Evolutionary conservation across 2,888 invertebrate species (phyloP).

Genomic region (Epinotia demarniana): DNA sequence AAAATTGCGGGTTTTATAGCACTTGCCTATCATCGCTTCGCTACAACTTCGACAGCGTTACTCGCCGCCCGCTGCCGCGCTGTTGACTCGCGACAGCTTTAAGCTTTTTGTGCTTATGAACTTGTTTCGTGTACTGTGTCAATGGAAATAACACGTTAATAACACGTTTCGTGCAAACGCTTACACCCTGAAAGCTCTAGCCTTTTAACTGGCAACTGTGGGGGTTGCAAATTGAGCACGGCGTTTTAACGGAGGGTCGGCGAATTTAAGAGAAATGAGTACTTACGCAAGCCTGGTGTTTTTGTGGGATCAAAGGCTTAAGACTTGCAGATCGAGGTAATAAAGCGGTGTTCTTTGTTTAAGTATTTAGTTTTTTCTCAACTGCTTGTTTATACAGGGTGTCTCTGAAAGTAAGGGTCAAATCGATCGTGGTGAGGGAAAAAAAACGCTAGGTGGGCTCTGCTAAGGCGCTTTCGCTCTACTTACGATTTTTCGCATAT

Average conservation of each 20-base stretch:
- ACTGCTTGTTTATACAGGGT: neutral
- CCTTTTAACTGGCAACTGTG: constrained; percentile 28
- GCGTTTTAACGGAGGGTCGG: constrained; percentile 21
- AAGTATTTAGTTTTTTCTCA: neutral
- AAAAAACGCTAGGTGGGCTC: too few species aligned
- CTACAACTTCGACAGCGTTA: neutral
- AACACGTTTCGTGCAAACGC: constrained; percentile 32
- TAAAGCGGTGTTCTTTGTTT: neutral
- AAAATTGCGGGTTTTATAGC: too few species aligned
- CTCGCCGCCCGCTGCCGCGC: constrained; percentile 15
- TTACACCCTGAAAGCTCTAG: constrained; percentile 23
- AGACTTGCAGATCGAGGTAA: constrained; percentile 13
- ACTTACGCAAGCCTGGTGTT: constrained; percentile 17
- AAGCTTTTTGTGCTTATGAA: constrained; percentile 40
- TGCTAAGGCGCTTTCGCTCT: too few species aligned
- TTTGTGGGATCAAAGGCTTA: constrained; percentile 24
- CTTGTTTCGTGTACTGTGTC: constrained; percentile 34
- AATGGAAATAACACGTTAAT: constrained; percentile 40
- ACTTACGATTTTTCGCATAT: too few species aligned
- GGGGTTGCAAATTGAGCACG: constrained; percentile 29
- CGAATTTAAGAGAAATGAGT: constrained; percentile 14
- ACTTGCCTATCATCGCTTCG: constrained; percentile 17
- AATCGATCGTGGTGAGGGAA: too few species aligned
- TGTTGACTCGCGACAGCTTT: constrained; percentile 42
- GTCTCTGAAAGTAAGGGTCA: neutral